These are phyloP conservation scores for Pampus argenteus DNA, from an alignment of 2,797 vertebrate genomes.

Conservation along the genomic window DNA sequence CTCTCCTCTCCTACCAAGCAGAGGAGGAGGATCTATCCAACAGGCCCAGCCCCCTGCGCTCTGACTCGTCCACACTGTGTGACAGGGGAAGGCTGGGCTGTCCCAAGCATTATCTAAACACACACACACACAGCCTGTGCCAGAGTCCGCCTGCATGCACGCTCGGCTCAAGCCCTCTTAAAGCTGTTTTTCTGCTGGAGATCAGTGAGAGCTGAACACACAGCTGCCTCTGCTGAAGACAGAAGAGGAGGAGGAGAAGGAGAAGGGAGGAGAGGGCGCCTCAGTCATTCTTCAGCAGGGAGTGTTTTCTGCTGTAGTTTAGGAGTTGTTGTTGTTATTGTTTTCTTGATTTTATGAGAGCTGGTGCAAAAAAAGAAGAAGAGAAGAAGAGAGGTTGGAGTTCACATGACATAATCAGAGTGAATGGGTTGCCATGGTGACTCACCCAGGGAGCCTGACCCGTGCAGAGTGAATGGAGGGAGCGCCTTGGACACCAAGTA, in stretches of 20 bases:
- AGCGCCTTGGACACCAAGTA: slow-evolving; percentile 70
- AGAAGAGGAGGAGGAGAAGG: slow-evolving; percentile 35
- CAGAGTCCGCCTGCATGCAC: slow-evolving; percentile 56
- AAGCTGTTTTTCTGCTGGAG: slow-evolving; percentile 78
- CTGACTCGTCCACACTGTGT: slow-evolving; percentile 77
- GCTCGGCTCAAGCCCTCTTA: slow-evolving; percentile 70
- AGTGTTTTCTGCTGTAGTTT: slow-evolving; percentile 49
- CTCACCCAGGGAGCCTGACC: slow-evolving; percentile 87
- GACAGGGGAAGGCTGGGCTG: slow-evolving; percentile 82
- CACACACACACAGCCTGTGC: slow-evolving; percentile 47
- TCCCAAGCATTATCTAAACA: slow-evolving; percentile 82
- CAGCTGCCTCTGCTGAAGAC: slow-evolving; percentile 65
- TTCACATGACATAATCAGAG: slow-evolving; percentile 81
- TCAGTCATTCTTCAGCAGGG: slow-evolving; percentile 52
- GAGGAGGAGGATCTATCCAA: slow-evolving; percentile 69
- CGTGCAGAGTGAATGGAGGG: slow-evolving; percentile 83
- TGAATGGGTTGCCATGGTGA: slow-evolving; percentile 93
- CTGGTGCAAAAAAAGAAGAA: slow-evolving; percentile 14
- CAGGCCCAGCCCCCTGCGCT: slow-evolving; percentile 72
- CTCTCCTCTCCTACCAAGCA: slow-evolving; percentile 32
- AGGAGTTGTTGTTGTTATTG: slow-evolving; percentile 57
- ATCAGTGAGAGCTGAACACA: slow-evolving; percentile 70
- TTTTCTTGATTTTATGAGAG: slow-evolving; percentile 30
- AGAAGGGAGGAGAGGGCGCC: slow-evolving; percentile 48
- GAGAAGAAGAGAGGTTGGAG: slow-evolving; percentile 62